These are phyloP conservation scores for Ypsolopha scabrella DNA, from an alignment of 2,888 invertebrate species.

Conservation along the genomic window DNA sequence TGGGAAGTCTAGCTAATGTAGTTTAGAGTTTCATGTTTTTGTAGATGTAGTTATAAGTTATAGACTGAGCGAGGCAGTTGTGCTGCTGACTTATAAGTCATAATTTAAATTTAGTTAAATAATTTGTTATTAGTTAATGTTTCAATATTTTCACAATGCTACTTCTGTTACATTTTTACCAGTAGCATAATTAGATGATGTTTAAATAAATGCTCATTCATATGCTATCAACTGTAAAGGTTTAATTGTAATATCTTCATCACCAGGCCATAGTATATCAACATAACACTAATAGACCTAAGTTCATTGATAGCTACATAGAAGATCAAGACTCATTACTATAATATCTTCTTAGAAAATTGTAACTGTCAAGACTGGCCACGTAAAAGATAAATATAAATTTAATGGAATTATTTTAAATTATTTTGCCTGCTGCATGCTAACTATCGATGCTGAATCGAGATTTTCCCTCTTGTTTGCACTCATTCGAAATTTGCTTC, in stretches of 20 bases:
- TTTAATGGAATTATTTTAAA: conserved; percentile 9
- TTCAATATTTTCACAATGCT: conserved; percentile 34
- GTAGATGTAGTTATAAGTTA: conserved; percentile 59
- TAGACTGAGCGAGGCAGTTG: conserved; percentile 39
- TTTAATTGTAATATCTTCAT: conserved; percentile 12
- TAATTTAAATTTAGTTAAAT: conserved; percentile 30
- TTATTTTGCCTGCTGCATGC: conserved; percentile 67
- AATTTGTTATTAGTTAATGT: conserved; percentile 37
- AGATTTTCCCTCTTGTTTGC: conserved; percentile 31
- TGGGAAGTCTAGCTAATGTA: conserved; percentile 53
- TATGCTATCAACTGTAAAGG: conserved; percentile 25
- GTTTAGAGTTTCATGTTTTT: conserved; percentile 8
- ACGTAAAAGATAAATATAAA: not conserved
- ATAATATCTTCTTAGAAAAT: not conserved
- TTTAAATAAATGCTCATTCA: conserved; percentile 31
- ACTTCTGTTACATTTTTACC: conserved; percentile 37
- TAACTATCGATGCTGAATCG: conserved; percentile 29
- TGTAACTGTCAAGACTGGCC: not conserved
- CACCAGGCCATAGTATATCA: conserved; percentile 23
- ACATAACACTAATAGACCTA: conserved; percentile 28
- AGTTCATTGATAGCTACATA: conserved; percentile 23
- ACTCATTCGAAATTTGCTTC: conserved; percentile 34
- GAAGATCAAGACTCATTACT: not conserved
- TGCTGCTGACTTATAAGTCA: conserved; percentile 32
- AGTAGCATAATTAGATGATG: conserved; percentile 39